Base-by-base conservation (phyloP, 37 sponge, comb jelly and placozoan species). In the Aplysina aerophoba region DNA sequence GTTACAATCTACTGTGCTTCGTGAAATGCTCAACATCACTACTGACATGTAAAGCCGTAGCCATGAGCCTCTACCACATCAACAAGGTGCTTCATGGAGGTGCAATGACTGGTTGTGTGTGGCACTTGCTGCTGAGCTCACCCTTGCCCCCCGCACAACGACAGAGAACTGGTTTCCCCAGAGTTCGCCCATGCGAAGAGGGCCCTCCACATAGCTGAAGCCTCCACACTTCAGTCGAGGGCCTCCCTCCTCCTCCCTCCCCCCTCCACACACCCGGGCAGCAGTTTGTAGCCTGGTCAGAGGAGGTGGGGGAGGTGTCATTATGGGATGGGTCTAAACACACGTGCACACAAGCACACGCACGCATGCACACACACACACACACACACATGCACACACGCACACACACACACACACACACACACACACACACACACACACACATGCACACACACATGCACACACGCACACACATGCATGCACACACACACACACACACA, bases 111-210 rank as follows among this genome's bases (percentile, higher is more conserved):
- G 65, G 65, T 8, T 6, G 5, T 27, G 65, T 27, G 28, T 12
- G 65, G 3, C 2, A 30, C 2, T 6, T 5, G 5, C 11, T 2
- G 24, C 65, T 28, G 24, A 30, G 4, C 65, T 63, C 27, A 24
- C 50, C 50, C 50, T 44, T 8, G 50, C 50, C 15, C 87, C 71
- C 50, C 91, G 78, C 6, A 90, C 20, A 0, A 60, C 53, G 21
- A 90, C 33, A 1, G 66, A 37, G 58, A 90, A 90, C 21, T 80
- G 84, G 64, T 90, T 90, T 11, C 91, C 91, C 13, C 36, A 22
- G 37, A 69, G 87, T 3, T 86, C 84, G 36, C 91, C 91, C 63
- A 82, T 15, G 3, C 50, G 37, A 3, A 90, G 56, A 24, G 66
- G 84, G 50, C 30, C 38, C 13, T 57, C 39, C 17, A 65, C 63